phyloP scores from a whole-genome alignment of 2,113 vertebrate species.

The Bubo blakistoni region DNA sequence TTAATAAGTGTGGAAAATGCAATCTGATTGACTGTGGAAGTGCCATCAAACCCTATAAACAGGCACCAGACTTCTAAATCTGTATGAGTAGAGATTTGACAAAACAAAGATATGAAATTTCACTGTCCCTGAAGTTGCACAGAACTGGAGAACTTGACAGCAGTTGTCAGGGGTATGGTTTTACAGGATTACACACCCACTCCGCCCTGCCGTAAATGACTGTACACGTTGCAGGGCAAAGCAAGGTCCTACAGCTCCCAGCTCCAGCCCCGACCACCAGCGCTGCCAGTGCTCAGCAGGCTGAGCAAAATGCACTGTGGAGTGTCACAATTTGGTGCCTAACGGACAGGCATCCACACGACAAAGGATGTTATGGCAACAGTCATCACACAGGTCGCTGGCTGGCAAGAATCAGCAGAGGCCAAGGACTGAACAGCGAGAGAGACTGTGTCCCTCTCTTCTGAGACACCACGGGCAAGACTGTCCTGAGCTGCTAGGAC shows the following conservation, averaged over 20 bases:
- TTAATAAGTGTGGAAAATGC: neutral
- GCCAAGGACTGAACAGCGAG: neutral
- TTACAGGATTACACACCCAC: neutral
- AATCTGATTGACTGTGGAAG: neutral
- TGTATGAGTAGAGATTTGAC: neutral
- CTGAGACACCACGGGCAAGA: neutral
- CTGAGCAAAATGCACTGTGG: rapidly evolving
- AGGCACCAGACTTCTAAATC: neutral
- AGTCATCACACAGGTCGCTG: neutral
- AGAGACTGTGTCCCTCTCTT: neutral
- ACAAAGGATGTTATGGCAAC: neutral
- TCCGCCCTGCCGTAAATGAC: neutral
- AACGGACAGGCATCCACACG: rapidly evolving
- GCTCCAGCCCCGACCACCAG: neutral
- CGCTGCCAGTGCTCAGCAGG: neutral
- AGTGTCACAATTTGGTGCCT: neutral
- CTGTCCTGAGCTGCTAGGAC: neutral
- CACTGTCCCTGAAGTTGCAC: neutral
- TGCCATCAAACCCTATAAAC: neutral
- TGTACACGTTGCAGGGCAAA: neutral
- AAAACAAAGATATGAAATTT: neutral
- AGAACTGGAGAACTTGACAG: neutral
- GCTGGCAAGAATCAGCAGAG: neutral
- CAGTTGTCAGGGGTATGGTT: neutral
- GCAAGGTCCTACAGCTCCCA: neutral